These are phyloP conservation scores for Styela plicata DNA, from an alignment of 23 tunicate species.

Conservation along the genomic window DNA sequence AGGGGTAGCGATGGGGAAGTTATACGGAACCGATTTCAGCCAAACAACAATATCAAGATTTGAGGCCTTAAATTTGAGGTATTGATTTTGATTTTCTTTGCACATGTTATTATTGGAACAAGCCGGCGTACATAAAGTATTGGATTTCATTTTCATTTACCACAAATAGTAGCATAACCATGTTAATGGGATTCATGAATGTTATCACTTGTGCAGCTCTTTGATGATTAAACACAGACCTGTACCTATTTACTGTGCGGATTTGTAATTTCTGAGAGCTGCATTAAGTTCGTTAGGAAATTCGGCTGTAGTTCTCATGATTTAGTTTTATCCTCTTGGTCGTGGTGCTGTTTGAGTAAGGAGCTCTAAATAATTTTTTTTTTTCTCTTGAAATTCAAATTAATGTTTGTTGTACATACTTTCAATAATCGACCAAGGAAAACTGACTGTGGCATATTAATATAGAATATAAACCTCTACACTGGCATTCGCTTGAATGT, in stretches of 20 bases:
- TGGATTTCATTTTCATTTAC: neutral
- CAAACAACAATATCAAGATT: slow-evolving; percentile 97
- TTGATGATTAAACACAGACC: slow-evolving; percentile 25
- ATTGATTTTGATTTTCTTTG: neutral
- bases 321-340: no score
- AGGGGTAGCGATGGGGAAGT: slow-evolving; percentile 84
- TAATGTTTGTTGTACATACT: no score
- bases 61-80: slow-evolving; percentile 97
- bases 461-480: no score
- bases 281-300: no score
- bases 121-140: neutral
- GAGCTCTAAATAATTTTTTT: no score
- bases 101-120: no score
- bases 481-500: no score
- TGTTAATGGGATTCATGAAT: neutral
- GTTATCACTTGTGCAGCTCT: neutral
- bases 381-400: no score
- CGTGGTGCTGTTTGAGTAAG: no score
- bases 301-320: no score
- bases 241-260: slow-evolving; percentile 2
- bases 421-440: no score
- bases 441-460: no score
- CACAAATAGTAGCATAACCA: slow-evolving; percentile 1
- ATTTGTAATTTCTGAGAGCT: slow-evolving; percentile 19
- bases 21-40: slow-evolving; percentile 90